A percentile compares a stretch with the other conserved stretches of the same genome.
phyloP scores from a whole-genome alignment of 2,797 vertebrate species.

The Eupleurogrammus muticus region DNA sequence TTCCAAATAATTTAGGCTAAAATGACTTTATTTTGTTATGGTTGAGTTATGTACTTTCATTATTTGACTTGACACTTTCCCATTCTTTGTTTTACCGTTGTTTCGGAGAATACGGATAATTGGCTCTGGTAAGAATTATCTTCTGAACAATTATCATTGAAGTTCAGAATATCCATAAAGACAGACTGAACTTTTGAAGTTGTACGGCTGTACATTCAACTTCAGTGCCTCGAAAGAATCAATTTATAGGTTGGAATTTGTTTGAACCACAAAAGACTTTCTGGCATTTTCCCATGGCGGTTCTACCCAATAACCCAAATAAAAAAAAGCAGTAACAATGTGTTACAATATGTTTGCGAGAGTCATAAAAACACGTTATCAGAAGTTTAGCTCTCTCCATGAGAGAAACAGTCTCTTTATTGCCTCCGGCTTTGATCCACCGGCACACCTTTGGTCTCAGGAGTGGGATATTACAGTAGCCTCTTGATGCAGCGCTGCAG shows the following conservation, averaged over 20 bases:
- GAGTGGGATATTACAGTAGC: conserved; percentile 4
- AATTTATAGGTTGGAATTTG: neutral
- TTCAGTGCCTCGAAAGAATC: neutral
- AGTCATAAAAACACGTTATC: conserved; percentile 26
- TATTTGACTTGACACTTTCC: too few species aligned
- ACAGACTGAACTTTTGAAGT: too few species aligned
- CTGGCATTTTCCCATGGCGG: neutral
- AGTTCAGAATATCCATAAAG: too few species aligned
- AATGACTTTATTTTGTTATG: too few species aligned
- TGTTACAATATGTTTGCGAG: conserved; percentile 12
- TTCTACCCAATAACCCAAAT: neutral
- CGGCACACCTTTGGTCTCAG: conserved; percentile 24
- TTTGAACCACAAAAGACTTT: neutral
- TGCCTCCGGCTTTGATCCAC: conserved; percentile 18
- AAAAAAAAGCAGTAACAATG: neutral
- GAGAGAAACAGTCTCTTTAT: conserved; percentile 32
- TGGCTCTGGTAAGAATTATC: too few species aligned
- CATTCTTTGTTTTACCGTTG: too few species aligned
- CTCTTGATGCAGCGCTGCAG: conserved; percentile 16
- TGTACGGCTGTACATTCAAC: neutral
- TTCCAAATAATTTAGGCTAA: too few species aligned
- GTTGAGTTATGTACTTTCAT: too few species aligned
- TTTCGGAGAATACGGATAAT: too few species aligned
- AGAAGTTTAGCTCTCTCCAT: conserved; percentile 4
- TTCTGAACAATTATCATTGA: too few species aligned